A percentile compares a stretch with the other conserved stretches of the same genome.
phyloP scores from a whole-genome alignment of 2,113 vertebrate genomes.

The Prolemur simus region DNA sequence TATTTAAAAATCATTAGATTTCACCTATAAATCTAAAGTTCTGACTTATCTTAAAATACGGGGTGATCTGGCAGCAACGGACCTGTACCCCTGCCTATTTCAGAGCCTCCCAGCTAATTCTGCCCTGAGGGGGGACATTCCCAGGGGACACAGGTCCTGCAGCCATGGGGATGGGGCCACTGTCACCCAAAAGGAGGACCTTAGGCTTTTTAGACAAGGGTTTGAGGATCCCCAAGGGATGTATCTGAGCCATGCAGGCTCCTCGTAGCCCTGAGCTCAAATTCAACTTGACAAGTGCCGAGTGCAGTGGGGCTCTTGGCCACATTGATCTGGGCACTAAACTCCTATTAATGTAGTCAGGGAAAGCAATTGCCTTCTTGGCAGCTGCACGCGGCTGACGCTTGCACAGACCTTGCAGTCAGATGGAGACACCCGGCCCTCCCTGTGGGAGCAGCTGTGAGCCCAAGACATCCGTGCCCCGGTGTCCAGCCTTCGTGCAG shows the following conservation, averaged over 20 bases:
- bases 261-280: background rate
- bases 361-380: slow-evolving; percentile 71
- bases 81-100: background rate
- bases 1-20: background rate
- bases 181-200: background rate
- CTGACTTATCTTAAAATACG: background rate
- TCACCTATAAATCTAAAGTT: background rate
- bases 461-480: background rate
- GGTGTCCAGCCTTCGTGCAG: too few species aligned
- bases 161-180: background rate
- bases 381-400: slow-evolving; percentile 28
- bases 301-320: background rate
- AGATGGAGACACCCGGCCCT: background rate
- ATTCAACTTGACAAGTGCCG: slow-evolving; percentile 58
- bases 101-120: background rate
- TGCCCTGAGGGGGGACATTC: background rate
- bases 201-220: background rate
- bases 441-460: background rate
- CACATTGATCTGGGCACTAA: slow-evolving; percentile 71
- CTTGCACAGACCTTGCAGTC: slow-evolving; percentile 8
- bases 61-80: accelerated
- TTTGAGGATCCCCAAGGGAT: background rate
- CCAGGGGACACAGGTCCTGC: background rate
- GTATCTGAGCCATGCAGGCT: background rate
- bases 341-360: slow-evolving; percentile 72